Evolutionary conservation across 2,888 invertebrate genomes (phyloP), one percentile per base, ranked within the genome.

Genomic region (Agrochola litura): DNA sequence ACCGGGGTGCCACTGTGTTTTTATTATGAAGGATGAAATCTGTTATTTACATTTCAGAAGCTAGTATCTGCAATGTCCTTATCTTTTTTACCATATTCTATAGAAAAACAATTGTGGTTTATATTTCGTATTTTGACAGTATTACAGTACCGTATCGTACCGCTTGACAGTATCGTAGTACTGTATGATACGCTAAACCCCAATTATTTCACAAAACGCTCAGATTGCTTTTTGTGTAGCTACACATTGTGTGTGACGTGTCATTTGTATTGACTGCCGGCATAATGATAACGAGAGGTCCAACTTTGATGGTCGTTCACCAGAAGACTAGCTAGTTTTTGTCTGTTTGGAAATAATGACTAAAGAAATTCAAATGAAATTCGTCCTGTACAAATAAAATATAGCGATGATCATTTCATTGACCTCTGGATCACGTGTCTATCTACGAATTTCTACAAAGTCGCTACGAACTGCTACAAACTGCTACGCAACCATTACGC

Each of bases 401-500:
- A 25, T 14, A 12, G 22, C 22, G 0, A 30, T 16, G 16, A 9
- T 52, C 6, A 14, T 25, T 43, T n/a, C 6, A 43, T 19, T 14
- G 25, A 67, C 9, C 9, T 66, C 19, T n/a, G n/a, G 1, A 30
- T 54, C 16, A 8, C 52, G 22, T 37, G 16, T 14, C 72, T 79
- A 74, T 37, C 73, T 82, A 78, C 71, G 43, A 41, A 37, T 22
- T n/a, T 19, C 56, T 76, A 58, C 37, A 12, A 14, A 19, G n/a
- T 14, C n/a, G 16, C 49, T 10, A 41, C 25, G 37, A 58, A 14
- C 52, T 19, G 16, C 52, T 19, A 52, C 52, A 0, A 30, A 25
- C 30, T 25, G n/a, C 58, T 9, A 37, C n/a, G 54, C 19, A 19
- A 14, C 22, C 14, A 4, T n/a, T 30, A 41, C 8, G 25, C 25